These are phyloP conservation scores for Poeciliopsis infans DNA, from an alignment of 2,797 vertebrate genomes.

Conservation along the genomic window DNA sequence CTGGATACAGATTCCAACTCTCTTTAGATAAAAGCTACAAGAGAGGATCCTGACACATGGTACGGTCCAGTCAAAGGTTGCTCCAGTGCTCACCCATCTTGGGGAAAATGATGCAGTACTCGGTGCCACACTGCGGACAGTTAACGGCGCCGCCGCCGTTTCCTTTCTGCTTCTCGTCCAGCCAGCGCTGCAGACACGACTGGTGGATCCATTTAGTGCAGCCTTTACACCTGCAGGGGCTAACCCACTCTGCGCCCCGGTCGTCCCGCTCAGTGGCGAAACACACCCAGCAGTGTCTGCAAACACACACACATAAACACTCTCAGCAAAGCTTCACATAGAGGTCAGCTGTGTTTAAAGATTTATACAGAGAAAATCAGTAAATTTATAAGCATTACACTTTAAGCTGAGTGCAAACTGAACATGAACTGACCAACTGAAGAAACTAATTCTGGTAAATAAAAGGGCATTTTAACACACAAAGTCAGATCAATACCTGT, in stretches of 20 bases:
- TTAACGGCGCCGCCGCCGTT: slow-evolving; percentile 73
- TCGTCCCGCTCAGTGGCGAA: slow-evolving; percentile 83
- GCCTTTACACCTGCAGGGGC: slow-evolving; percentile 83
- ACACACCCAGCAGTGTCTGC: slow-evolving; percentile 86
- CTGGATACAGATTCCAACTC: not conserved
- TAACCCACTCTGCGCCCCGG: slow-evolving; percentile 80
- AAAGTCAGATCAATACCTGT: no score
- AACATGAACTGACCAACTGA: not conserved
- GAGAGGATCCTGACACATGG: not conserved
- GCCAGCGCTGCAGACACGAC: slow-evolving; percentile 84
- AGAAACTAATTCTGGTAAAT: not conserved
- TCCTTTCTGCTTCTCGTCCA: slow-evolving; percentile 85
- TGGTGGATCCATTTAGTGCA: slow-evolving; percentile 87
- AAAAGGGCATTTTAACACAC: not conserved
- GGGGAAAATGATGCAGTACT: slow-evolving; percentile 81
- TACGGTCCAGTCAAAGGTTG: not conserved
- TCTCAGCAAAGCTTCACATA: not conserved
- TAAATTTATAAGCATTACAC: not conserved
- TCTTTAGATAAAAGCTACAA: not conserved
- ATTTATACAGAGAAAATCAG: not conserved
- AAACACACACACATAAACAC: slow-evolving; percentile 15
- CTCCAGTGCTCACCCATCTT: slow-evolving; percentile 71
- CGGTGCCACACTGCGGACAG: slow-evolving; percentile 83
- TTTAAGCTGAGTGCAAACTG: not conserved
- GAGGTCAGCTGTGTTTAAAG: not conserved